Percentiles rank a stretch among this genome's conserved stretches.
These are phyloP conservation scores for Henicopernis longicauda DNA, from an alignment of 2,113 vertebrate genomes.

Conservation along the genomic window DNA sequence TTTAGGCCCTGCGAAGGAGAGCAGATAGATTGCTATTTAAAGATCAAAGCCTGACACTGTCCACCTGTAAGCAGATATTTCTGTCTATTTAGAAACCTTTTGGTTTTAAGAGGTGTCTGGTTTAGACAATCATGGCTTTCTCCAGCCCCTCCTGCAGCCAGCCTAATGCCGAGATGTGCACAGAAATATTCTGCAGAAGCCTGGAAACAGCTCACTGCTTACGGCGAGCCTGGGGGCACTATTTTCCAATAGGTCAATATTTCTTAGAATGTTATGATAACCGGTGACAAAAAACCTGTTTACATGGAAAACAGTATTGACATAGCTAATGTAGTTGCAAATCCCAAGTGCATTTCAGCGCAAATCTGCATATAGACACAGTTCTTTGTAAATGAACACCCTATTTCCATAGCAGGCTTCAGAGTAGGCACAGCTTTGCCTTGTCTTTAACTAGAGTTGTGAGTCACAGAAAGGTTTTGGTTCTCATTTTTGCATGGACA, in stretches of 20 bases:
- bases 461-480: slow-evolving; percentile 23
- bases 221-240: neutral
- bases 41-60: neutral
- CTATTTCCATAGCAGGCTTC: neutral
- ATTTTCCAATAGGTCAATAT: neutral
- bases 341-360: neutral
- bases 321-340: neutral
- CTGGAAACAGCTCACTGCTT: neutral
- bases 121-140: neutral
- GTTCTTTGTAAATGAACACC: neutral
- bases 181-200: neutral
- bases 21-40: neutral
- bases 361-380: neutral
- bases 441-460: neutral
- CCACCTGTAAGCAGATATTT: neutral
- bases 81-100: neutral
- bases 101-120: neutral
- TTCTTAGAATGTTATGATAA: slow-evolving; percentile 1
- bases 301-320: neutral
- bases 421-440: neutral
- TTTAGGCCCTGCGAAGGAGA: neutral
- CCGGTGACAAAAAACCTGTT: neutral
- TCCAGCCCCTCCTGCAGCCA: neutral
- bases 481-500: slow-evolving; percentile 18
- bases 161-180: neutral